These are phyloP conservation scores for Lipophrys pholis DNA, from an alignment of 2,113 vertebrate genomes.

Conservation along the genomic window DNA sequence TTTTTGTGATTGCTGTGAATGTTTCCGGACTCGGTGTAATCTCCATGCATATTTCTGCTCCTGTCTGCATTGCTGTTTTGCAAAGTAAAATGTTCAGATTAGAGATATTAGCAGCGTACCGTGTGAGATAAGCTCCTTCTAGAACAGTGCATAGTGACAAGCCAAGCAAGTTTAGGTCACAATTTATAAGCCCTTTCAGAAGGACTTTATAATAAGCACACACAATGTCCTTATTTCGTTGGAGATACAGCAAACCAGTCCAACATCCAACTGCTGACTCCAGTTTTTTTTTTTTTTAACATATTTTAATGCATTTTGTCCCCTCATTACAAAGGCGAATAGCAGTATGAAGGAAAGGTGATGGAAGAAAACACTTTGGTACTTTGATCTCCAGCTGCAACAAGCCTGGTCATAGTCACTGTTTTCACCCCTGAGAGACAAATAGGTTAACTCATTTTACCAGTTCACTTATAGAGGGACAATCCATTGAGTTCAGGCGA, in stretches of 20 bases:
- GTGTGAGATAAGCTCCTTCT: neutral
- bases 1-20: too few relatives aligned
- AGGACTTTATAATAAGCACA: neutral
- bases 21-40: neutral
- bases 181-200: neutral
- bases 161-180: slow-evolving; percentile 2
- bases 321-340: neutral
- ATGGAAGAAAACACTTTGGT: neutral
- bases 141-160: neutral
- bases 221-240: neutral
- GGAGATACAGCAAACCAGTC: neutral
- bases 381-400: neutral
- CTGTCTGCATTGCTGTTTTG: neutral
- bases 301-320: neutral
- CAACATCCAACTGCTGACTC: neutral
- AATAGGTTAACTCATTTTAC: neutral
- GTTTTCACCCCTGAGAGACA: neutral
- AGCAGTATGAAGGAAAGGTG: neutral
- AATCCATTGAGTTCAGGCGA: slow-evolving; percentile 16
- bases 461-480: neutral
- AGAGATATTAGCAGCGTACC: neutral
- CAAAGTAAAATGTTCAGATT: neutral
- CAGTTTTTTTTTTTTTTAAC: neutral
- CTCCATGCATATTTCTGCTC: too few relatives aligned
- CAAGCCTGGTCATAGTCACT: neutral